phyloP scores from a whole-genome alignment of 2,888 invertebrate species.

The Dromius quadrimaculatus region DNA sequence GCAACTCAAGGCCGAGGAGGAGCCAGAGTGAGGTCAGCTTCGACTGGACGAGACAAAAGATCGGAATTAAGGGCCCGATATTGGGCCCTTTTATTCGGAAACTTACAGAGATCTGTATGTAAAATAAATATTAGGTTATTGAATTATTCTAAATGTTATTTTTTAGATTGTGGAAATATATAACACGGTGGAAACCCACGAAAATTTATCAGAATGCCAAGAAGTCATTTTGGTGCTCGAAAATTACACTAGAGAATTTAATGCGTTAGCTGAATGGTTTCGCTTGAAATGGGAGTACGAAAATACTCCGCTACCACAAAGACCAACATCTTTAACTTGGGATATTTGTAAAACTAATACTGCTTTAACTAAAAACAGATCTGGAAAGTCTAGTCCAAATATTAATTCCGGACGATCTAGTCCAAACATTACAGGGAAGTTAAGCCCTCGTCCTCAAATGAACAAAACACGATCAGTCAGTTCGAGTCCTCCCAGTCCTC shows the following conservation, averaged over 20 bases:
- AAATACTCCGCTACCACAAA: constrained; percentile 84
- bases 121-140: not conserved
- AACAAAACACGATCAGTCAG: constrained; percentile 56
- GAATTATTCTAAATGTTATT: constrained; percentile 7
- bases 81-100: constrained; percentile 96
- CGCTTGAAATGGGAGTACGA: constrained; percentile 95
- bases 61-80: constrained; percentile 91
- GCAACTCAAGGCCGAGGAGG: constrained; percentile 63
- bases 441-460: constrained; percentile 72
- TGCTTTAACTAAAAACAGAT: constrained; percentile 62
- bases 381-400: constrained; percentile 67
- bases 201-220: constrained; percentile 94
- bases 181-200: constrained; percentile 94
- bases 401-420: constrained; percentile 72
- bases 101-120: constrained; percentile 86
- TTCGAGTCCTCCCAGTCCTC: constrained; percentile 66
- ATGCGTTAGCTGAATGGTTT: constrained; percentile 93
- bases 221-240: constrained; percentile 95
- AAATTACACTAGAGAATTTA: constrained; percentile 94
- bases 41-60: constrained; percentile 87
- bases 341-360: constrained; percentile 89
- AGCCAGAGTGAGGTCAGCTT: constrained; percentile 82
- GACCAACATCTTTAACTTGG: constrained; percentile 94
- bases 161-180: constrained; percentile 89
- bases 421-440: constrained; percentile 72